A percentile compares a stretch with the other conserved stretches of the same genome.
phyloP scores from a whole-genome alignment of 2,888 invertebrate species.

The Monochamus alternatus region DNA sequence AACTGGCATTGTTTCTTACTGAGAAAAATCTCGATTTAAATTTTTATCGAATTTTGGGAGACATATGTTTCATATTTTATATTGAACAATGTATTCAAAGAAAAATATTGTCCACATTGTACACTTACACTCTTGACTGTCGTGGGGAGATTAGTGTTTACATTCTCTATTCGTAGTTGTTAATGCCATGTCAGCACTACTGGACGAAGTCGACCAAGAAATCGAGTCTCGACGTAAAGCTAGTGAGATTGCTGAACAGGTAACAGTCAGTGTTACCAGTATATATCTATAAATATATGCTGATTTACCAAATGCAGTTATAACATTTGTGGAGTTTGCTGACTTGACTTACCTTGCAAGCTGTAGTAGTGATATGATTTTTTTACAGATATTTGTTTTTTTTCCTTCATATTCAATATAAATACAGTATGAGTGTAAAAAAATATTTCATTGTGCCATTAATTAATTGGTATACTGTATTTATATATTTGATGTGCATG shows the following conservation, averaged over 20 bases:
- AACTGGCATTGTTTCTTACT: too few relatives aligned
- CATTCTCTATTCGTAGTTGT: constrained; percentile 76
- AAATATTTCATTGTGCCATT: too few relatives aligned
- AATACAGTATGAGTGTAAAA: neutral
- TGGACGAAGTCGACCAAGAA: constrained; percentile 86
- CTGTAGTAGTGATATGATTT: constrained; percentile 36
- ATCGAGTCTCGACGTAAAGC: constrained; percentile 73
- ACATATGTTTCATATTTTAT: too few relatives aligned
- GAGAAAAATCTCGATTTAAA: too few relatives aligned
- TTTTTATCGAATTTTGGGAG: too few relatives aligned
- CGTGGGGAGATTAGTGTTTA: constrained; percentile 46
- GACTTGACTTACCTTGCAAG: constrained; percentile 36
- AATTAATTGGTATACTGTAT: neutral
- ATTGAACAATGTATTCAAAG: neutral
- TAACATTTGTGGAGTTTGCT: constrained; percentile 35
- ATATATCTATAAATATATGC: constrained; percentile 19
- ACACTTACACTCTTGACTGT: constrained; percentile 10
- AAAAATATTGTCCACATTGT: constrained; percentile 18
- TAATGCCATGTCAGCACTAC: constrained; percentile 85
- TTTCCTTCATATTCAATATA: neutral
- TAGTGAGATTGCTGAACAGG: constrained; percentile 62
- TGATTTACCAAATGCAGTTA: constrained; percentile 23
- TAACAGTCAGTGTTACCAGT: constrained; percentile 58
- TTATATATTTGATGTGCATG: neutral
- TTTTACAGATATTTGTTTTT: neutral